These are phyloP conservation scores for Phaethon lepturus DNA, from an alignment of 2,113 vertebrate genomes.

Conservation along the genomic window DNA sequence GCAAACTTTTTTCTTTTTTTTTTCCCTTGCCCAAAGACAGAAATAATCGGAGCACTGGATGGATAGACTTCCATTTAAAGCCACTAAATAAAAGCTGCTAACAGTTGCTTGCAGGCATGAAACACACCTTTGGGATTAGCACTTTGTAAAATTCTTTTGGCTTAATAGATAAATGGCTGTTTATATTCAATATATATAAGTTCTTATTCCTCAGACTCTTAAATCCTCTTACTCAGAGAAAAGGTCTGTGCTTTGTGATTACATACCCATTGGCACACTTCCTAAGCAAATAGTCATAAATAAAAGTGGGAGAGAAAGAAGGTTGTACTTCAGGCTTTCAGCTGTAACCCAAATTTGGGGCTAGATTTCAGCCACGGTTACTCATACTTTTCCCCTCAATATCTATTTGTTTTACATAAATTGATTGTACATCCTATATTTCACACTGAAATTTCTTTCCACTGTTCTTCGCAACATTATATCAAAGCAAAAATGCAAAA, in stretches of 20 bases:
- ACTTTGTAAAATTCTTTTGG: background rate
- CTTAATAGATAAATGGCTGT: background rate
- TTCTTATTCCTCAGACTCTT: background rate
- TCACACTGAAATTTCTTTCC: background rate
- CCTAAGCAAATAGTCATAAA: background rate
- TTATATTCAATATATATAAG: background rate
- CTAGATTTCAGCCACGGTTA: background rate
- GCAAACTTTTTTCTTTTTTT: background rate
- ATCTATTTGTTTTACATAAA: background rate
- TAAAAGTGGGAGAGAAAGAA: background rate
- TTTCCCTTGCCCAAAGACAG: constrained; percentile 9
- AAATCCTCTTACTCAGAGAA: background rate
- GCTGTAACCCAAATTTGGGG: background rate
- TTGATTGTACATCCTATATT: background rate
- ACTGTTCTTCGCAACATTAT: background rate
- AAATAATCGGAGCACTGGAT: background rate
- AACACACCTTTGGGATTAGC: background rate
- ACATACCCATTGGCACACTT: background rate
- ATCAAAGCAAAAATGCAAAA: background rate
- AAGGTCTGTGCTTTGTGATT: background rate
- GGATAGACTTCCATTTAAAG: background rate
- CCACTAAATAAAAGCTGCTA: background rate
- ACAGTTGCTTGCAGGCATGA: background rate
- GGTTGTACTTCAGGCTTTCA: background rate
- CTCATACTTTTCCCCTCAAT: background rate